phyloP scores from a whole-genome alignment of 2,797 vertebrate species.

The Cyprinodon diabolis region DNA sequence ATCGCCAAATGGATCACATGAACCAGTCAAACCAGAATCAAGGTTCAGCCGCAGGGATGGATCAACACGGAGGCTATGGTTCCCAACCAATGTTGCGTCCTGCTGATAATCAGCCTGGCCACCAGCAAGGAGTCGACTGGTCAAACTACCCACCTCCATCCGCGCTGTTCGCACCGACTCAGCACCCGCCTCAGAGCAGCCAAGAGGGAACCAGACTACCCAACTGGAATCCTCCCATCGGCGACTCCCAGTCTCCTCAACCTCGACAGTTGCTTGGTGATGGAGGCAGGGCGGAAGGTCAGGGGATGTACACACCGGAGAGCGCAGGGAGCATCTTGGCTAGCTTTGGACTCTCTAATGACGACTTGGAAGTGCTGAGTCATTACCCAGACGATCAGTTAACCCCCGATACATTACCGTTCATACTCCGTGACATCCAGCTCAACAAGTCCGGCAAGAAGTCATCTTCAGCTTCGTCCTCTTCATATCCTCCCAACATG shows the following conservation, averaged over 20 bases:
- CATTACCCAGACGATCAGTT: slow-evolving; percentile 92
- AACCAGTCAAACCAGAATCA: slow-evolving; percentile 52
- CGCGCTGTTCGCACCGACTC: slow-evolving; percentile 60
- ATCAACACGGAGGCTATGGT: slow-evolving; percentile 69
- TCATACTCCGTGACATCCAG: slow-evolving; percentile 90
- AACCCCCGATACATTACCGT: slow-evolving; percentile 91
- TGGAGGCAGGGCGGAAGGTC: slow-evolving; percentile 57
- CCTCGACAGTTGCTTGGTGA: slow-evolving; percentile 22
- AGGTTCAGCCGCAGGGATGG: slow-evolving; percentile 75
- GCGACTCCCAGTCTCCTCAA: slow-evolving; percentile 38
- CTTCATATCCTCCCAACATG: slow-evolving; percentile 34
- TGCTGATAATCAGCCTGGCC: slow-evolving; percentile 56
- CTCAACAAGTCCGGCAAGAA: slow-evolving; percentile 83
- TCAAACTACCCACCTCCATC: slow-evolving; percentile 64
- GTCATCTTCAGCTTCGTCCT: slow-evolving; percentile 40
- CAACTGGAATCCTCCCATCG: slow-evolving; percentile 53
- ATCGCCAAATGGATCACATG: slow-evolving; percentile 66
- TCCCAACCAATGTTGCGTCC: slow-evolving; percentile 58
- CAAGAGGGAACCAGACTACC: slow-evolving; percentile 42
- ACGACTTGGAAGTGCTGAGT: slow-evolving; percentile 92
- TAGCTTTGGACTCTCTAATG: slow-evolving; percentile 92
- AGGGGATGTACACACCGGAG: slow-evolving; percentile 86
- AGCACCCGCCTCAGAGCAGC: slow-evolving; percentile 45
- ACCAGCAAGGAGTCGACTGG: slow-evolving; percentile 71
- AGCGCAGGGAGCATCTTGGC: slow-evolving; percentile 92